Percentiles rank a stretch among this genome's conserved stretches.
Conservation (phyloP, 1,140 invertebrate genomes). For the Acromyrmex charruanus region DNA sequence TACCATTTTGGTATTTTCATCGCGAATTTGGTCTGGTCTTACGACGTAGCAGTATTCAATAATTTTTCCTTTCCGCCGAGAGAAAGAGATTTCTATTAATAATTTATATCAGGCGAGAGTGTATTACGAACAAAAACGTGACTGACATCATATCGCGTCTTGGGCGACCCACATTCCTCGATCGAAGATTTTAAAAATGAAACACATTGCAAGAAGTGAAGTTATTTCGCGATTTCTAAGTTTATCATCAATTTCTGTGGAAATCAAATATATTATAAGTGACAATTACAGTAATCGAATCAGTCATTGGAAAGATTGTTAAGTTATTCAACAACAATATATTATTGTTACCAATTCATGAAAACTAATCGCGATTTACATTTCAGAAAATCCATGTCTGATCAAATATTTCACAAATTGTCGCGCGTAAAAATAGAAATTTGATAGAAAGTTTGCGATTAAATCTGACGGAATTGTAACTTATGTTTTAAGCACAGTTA, state of each 20-base stretch:
- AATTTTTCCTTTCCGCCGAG: conserved; percentile 6
- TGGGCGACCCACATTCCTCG: conserved; percentile 39
- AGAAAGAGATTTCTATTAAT: conserved; percentile 55
- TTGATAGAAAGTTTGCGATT: background rate
- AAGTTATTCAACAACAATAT: background rate
- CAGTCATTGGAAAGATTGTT: background rate
- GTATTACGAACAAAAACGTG: conserved; percentile 56
- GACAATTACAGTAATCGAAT: background rate
- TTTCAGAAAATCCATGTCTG: background rate
- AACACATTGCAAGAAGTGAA: conserved; percentile 1
- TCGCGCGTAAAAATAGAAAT: background rate
- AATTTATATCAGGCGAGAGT: conserved; percentile 48
- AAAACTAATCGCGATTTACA: background rate
- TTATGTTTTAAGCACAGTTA: conserved; percentile 5
- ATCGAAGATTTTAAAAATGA: conserved; percentile 53
- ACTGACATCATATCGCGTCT: conserved; percentile 30
- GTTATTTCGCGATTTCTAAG: background rate
- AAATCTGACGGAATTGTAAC: background rate
- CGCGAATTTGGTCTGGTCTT: background rate
- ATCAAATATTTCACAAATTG: conserved; percentile 2
- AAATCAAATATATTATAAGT: background rate
- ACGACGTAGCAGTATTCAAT: conserved; percentile 19
- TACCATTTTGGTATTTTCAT: conserved; percentile 1
- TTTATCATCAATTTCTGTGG: background rate
- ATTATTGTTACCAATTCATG: background rate